phyloP scores from a whole-genome alignment of 2,888 invertebrate species.

The Malacosoma neustria region DNA sequence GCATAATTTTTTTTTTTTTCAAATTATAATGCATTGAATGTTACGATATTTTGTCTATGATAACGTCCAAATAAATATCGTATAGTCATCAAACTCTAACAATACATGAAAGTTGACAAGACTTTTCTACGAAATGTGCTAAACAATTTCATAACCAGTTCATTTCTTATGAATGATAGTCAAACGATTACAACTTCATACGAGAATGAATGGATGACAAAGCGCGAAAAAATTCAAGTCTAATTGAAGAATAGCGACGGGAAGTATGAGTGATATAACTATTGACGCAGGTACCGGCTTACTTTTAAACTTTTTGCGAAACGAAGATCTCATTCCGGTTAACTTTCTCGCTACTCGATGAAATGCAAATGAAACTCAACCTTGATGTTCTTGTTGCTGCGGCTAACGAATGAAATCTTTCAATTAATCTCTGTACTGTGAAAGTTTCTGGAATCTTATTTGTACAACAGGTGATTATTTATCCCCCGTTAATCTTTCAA shows the following conservation, averaged over 20 bases:
- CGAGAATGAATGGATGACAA: conserved; percentile 9
- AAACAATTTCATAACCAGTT: not conserved
- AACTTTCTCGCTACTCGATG: conserved; percentile 14
- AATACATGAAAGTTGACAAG: no score
- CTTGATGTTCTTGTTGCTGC: not conserved
- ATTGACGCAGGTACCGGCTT: conserved; percentile 39
- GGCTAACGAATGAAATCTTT: not conserved
- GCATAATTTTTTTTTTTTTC: no score
- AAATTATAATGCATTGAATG: no score
- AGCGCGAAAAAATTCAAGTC: conserved; percentile 27
- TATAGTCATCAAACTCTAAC: no score
- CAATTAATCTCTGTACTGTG: not conserved
- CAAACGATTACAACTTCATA: not conserved
- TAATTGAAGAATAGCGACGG: conserved; percentile 34
- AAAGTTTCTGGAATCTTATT: no score
- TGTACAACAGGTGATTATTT: no score
- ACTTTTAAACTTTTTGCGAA: conserved; percentile 38
- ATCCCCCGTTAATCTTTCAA: no score
- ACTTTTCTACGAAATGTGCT: no score
- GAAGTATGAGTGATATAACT: conserved; percentile 36
- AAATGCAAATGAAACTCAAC: not conserved
- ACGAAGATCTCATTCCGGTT: conserved; percentile 34
- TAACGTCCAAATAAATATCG: no score
- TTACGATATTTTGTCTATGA: no score
- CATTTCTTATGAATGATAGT: not conserved